Conservation (phyloP, 2,797 vertebrate species). For the Falco concolor region DNA sequence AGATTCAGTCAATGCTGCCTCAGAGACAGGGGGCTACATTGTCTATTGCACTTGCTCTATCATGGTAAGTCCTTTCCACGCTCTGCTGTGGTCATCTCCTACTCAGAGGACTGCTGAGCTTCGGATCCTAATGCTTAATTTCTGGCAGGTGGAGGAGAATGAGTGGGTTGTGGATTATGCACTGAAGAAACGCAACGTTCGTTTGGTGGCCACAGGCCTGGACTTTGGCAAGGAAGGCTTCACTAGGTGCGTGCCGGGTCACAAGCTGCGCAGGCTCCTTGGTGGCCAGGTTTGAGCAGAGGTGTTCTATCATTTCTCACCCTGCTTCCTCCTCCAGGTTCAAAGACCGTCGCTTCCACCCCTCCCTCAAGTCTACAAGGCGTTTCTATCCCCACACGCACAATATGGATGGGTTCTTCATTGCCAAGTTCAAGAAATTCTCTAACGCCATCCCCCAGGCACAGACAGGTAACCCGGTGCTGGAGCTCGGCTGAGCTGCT, state of each 20-base stretch:
- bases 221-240: slow-evolving; percentile 98
- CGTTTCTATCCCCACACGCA: slow-evolving; percentile 96
- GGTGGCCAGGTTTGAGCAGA: neutral
- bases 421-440: slow-evolving; percentile 96
- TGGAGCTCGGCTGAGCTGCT: neutral
- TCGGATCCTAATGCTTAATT: neutral
- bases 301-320: neutral
- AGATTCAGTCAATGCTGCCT: slow-evolving; percentile 89
- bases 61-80: slow-evolving; percentile 71
- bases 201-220: slow-evolving; percentile 90
- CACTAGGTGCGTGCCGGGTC: slow-evolving; percentile 76
- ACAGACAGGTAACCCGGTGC: slow-evolving; percentile 20
- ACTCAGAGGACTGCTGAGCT: neutral
- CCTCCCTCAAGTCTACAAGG: slow-evolving; percentile 80
- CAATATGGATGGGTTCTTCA: slow-evolving; percentile 98
- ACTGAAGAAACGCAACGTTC: slow-evolving; percentile 93
- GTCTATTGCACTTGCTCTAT: slow-evolving; percentile 97
- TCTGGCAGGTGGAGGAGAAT: slow-evolving; percentile 90
- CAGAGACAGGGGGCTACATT: slow-evolving; percentile 87
- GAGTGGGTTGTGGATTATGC: slow-evolving; percentile 99
- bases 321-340: slow-evolving; percentile 75
- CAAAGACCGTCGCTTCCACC: slow-evolving; percentile 90
- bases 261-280: neutral
- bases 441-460: slow-evolving; percentile 84
- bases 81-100: neutral